Conservation (phyloP, 1,140 invertebrate species). For the Theocolax elegans region DNA sequence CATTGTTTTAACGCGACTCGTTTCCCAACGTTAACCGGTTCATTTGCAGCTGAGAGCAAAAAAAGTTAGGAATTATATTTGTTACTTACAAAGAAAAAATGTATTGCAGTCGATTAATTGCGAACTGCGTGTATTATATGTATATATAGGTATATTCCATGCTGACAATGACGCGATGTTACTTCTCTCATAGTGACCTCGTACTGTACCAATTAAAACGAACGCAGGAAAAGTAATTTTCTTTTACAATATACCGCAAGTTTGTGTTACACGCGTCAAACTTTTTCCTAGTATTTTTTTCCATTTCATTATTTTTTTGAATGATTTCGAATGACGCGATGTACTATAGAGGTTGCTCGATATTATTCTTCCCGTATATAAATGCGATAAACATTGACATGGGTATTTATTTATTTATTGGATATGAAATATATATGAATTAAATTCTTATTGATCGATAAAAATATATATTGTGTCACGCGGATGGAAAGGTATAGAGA, state of each 20-base stretch:
- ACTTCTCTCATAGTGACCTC: constrained; percentile 22
- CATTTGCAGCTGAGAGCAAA: constrained; percentile 1
- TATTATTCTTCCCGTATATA: background rate
- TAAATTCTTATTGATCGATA: background rate
- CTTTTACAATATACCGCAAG: constrained; percentile 11
- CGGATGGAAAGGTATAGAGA: background rate
- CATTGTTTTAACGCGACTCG: background rate
- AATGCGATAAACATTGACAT: background rate
- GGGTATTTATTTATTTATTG: constrained; percentile 11
- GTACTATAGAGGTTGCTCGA: background rate
- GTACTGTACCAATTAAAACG: constrained; percentile 28
- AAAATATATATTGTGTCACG: background rate
- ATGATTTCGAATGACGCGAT: background rate
- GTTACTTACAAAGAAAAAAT: background rate
- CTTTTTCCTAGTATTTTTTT: constrained; percentile 19
- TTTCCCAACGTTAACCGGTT: constrained; percentile 9
- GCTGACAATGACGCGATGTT: constrained; percentile 15
- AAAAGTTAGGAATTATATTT: background rate
- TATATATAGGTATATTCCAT: constrained; percentile 18
- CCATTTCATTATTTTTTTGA: background rate
- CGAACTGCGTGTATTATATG: too few species aligned
- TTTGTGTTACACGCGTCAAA: background rate
- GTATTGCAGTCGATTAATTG: constrained; percentile 23
- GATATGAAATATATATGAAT: background rate
- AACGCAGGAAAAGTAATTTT: constrained; percentile 26